A percentile compares a stretch with the other conserved stretches of the same genome.
Conservation (phyloP, 2,888 invertebrate species). For the Andrena bucephala region DNA sequence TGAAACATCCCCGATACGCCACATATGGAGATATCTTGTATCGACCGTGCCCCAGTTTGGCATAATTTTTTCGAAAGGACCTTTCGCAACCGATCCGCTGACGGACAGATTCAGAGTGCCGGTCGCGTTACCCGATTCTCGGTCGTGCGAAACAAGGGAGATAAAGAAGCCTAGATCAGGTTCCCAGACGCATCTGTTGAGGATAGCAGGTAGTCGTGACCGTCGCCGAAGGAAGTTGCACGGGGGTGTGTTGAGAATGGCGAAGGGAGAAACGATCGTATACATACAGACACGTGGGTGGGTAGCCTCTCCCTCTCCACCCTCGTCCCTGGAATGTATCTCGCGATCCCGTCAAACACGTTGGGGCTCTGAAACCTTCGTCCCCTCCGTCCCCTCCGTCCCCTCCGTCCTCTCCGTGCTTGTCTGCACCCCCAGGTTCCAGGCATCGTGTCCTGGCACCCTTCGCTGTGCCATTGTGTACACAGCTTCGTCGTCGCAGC, state of each 20-base stretch:
- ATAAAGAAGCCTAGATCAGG: constrained; percentile 32
- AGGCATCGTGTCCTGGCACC: constrained; percentile 42
- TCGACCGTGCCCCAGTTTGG: no score
- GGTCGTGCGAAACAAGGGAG: neutral
- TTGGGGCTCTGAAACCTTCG: constrained; percentile 34
- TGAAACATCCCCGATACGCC: neutral
- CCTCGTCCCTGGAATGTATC: constrained; percentile 77
- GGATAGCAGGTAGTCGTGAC: constrained; percentile 66
- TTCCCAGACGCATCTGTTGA: constrained; percentile 46
- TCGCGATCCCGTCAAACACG: constrained; percentile 69
- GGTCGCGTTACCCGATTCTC: constrained; percentile 3
- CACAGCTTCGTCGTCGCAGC: constrained; percentile 72
- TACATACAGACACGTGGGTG: constrained; percentile 55
- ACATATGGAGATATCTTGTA: neutral
- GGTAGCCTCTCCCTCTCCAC: constrained; percentile 60
- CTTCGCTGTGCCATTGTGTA: constrained; percentile 69
- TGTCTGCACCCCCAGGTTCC: constrained; percentile 21
- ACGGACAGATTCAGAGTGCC: neutral
- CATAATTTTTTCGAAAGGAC: no score
- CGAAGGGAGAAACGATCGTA: constrained; percentile 36
- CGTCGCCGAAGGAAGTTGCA: constrained; percentile 38
- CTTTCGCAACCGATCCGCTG: neutral
- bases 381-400: constrained; percentile 13
- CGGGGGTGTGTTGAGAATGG: neutral
- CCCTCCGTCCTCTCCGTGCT: constrained; percentile 1